Base-by-base conservation (phyloP, 2,113 vertebrate species). In the Protomyctophum bolini region DNA sequence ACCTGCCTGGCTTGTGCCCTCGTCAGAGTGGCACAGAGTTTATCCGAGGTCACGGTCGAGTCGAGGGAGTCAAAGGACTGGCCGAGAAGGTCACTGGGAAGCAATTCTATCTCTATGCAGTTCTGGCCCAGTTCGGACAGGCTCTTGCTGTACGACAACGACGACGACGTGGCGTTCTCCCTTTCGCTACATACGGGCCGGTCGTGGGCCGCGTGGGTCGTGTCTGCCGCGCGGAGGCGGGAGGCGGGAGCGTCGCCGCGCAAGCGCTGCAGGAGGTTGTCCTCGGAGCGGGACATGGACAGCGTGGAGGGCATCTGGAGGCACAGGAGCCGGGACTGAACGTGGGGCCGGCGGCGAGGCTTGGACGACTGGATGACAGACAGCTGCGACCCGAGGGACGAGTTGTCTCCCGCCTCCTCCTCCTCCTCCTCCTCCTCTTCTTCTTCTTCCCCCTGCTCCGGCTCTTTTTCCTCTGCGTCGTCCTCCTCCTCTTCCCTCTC, bases 231-330 rank as follows among this genome's bases (percentile, higher is more conserved):
- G 28, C 14, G 70, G 0, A 14, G 46, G 72, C 68, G 71, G 14
- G 48, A n/a, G 0, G 48, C 0, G 8, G 58, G 29, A 11, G 14
- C 9, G 1, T 66, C 28, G 0, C 62, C 55, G 0, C 82, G 80
- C 10, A 95, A 7, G 29, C 93, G 86, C 41, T 94, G 96, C 2
- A 95, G 89, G 62, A 99, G 93, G 67, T 92, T 97, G 88, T 97
- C 96, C 88, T 98, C 97, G 0, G 97, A 99, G 68, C 93, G 95
- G 56, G 94, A 98, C 59, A 93, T 68, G 14, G 91, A 66, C 33
- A 89, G 60, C 14, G 63, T 10, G 50, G 85, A 72, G 2, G 80
- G 56, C 75, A 61, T 3, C 83, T 91, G 79, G 33, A 89, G 92
- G 85, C 75, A 93, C 29, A 74, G 70, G n/a, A 83, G 14, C 0